Percentiles rank a stretch among this genome's conserved stretches.
phyloP scores from a whole-genome alignment of 2,113 vertebrate species.

The Sarotherodon lohbergeri region DNA sequence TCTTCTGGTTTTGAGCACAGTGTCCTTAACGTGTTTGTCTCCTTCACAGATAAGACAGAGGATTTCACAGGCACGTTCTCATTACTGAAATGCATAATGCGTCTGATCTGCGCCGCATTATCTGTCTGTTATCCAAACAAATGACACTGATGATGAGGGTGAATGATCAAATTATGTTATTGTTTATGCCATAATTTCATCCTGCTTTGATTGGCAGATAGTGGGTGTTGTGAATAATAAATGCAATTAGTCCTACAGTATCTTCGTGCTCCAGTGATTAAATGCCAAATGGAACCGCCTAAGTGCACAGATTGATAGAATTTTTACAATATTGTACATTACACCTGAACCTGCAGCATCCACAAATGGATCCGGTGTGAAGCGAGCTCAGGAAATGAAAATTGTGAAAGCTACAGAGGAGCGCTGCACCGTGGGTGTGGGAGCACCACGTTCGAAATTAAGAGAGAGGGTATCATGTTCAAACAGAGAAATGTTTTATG shows the following conservation, averaged over 20 bases:
- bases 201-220: conserved; percentile 38
- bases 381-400: conserved; percentile 28
- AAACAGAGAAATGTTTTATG: conserved; percentile 73
- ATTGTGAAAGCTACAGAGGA: conserved; percentile 15
- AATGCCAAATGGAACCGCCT: not conserved
- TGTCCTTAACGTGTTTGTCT: not conserved
- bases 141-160: conserved; percentile 16
- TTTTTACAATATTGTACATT: not conserved
- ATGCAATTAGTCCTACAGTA: conserved; percentile 23
- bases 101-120: not conserved
- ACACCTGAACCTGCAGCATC: not conserved
- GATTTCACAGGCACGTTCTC: not conserved
- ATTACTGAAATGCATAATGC: not conserved
- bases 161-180: conserved; percentile 22
- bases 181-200: conserved; percentile 10
- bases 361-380: conserved; percentile 13
- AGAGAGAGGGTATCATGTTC: conserved; percentile 64
- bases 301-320: not conserved
- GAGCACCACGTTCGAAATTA: conserved; percentile 58
- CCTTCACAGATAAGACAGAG: not conserved
- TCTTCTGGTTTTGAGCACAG: not conserved
- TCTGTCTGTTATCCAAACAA: not conserved
- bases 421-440: conserved; percentile 39
- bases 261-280: conserved; percentile 3
- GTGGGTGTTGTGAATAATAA: conserved; percentile 2